phyloP scores from a whole-genome alignment of 2,888 invertebrate genomes.

The Leptopilina myrica region DNA sequence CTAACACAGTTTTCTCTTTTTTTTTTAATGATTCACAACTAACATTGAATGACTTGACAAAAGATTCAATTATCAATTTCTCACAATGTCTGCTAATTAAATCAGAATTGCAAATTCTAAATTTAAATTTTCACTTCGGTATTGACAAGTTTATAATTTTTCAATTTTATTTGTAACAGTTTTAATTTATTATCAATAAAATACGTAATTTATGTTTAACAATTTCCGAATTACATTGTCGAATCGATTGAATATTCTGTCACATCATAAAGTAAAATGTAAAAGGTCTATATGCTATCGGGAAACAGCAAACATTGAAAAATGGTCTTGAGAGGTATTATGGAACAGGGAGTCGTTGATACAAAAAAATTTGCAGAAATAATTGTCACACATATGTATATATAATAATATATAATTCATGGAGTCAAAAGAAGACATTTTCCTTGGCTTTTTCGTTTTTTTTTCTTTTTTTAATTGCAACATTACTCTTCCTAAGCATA shows the following conservation, averaged over 20 bases:
- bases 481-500: background rate
- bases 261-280: constrained; percentile 68
- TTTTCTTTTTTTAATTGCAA: background rate
- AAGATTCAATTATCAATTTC: constrained; percentile 57
- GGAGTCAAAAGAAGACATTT: constrained; percentile 9
- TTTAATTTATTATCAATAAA: no score
- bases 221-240: no score
- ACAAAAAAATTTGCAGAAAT: constrained; percentile 64
- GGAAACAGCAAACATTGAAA: constrained; percentile 74
- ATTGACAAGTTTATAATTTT: no score
- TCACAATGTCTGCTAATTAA: no score
- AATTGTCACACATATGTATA: constrained; percentile 53
- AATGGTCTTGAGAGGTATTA: constrained; percentile 65
- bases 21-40: constrained; percentile 65
- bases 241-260: constrained; percentile 64
- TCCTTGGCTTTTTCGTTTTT: background rate
- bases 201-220: no score
- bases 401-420: constrained; percentile 1
- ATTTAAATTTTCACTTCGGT: no score
- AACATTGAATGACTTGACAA: constrained; percentile 72
- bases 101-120: no score
- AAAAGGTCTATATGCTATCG: constrained; percentile 72
- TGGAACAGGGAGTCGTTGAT: constrained; percentile 64
- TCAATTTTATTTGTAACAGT: no score
- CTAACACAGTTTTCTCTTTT: constrained; percentile 29